Conservation (phyloP, 1,140 invertebrate genomes). For the Magallana gigas region DNA sequence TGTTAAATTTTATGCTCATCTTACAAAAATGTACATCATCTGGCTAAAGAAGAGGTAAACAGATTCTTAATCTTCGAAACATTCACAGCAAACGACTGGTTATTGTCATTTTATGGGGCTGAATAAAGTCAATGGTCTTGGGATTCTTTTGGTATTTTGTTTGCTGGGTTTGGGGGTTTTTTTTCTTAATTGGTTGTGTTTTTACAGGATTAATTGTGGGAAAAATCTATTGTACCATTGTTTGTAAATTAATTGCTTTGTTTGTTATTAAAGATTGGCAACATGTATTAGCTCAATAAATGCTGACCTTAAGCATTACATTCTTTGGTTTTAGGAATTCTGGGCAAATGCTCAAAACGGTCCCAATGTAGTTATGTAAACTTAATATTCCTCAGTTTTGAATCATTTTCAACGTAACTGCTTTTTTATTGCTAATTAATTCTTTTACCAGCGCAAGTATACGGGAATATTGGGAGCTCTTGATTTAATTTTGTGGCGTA, state of each 20-base stretch:
- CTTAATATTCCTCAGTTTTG: slow-evolving; percentile 11
- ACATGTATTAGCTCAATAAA: not conserved
- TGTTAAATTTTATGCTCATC: slow-evolving; percentile 34
- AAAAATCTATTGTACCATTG: not conserved
- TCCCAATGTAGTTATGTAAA: not conserved
- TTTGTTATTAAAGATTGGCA: not conserved
- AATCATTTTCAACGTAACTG: slow-evolving; percentile 18
- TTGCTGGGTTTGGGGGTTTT: not conserved
- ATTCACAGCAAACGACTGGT: not conserved
- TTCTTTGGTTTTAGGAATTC: too few species aligned
- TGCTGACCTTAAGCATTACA: not conserved
- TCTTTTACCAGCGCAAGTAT: slow-evolving; percentile 2
- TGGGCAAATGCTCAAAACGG: not conserved
- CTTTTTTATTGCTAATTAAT: slow-evolving; percentile 26
- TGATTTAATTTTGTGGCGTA: slow-evolving; percentile 1
- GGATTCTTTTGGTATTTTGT: not conserved
- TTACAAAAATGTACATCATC: slow-evolving; percentile 31
- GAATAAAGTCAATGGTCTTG: not conserved
- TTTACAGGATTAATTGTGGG: not conserved
- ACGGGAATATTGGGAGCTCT: not conserved
- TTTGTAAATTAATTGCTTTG: not conserved
- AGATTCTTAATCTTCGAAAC: not conserved
- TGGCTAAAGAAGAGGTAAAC: not conserved
- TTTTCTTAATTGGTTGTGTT: too few species aligned
- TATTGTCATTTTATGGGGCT: slow-evolving; percentile 30